Conservation (phyloP, 2,113 vertebrate genomes). For the Mungos mungo region DNA sequence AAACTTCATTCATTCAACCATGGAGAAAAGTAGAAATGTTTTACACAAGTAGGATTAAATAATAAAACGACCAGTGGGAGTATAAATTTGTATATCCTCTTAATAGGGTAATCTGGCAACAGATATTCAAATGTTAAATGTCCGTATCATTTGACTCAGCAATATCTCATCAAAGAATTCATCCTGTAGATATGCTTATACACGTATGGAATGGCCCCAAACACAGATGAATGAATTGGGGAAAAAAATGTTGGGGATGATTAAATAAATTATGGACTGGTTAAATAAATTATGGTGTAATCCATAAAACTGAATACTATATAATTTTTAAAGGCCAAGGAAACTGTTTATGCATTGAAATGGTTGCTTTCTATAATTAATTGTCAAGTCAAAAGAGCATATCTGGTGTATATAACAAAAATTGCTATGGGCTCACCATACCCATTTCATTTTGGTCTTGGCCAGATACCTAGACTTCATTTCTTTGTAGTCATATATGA, state of each 20-base stretch:
- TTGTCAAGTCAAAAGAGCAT: not conserved
- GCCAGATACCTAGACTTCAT: not conserved
- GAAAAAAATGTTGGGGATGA: not conserved
- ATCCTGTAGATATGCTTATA: not conserved
- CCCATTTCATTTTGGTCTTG: not conserved
- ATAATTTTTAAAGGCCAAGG: not conserved
- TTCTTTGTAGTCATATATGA: not conserved
- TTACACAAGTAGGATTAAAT: not conserved
- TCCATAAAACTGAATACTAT: not conserved
- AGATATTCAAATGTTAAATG: not conserved
- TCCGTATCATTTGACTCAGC: not conserved
- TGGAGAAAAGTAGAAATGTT: not conserved
- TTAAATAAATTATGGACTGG: not conserved
- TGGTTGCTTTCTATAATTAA: not conserved
- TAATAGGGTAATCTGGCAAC: not conserved
- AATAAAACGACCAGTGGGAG: not conserved
- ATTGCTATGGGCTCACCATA: not conserved
- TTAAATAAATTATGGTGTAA: not conserved
- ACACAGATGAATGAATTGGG: not conserved
- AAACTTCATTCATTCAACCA: not conserved
- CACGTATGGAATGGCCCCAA: not conserved
- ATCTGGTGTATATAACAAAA: not conserved
- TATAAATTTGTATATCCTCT: not conserved
- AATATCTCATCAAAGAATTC: not conserved
- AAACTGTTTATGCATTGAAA: not conserved